Base-by-base conservation (phyloP, 2,888 invertebrate species). In the Plemyria rubiginata region DNA sequence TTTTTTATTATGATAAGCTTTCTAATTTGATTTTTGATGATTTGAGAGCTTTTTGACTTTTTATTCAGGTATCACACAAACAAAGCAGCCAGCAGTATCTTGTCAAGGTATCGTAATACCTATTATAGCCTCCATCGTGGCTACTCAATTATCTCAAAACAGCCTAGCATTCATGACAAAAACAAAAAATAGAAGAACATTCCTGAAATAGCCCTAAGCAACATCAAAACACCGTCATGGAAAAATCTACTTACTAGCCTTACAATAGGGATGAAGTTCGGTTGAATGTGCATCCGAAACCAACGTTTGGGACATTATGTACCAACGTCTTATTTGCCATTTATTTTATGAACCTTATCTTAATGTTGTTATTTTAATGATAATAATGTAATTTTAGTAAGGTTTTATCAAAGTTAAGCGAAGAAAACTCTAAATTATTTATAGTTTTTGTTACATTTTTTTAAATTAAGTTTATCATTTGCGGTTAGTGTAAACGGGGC, bases 291-390 rank as follows among this genome's bases (percentile, higher is more conserved):
- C 13, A 32, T 12, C 32, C 32, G 49, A 32, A 32, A 32, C 49
- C 32, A 22, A 49, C 32, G 48, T 29, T 48, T 29, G 49, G 29
- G 29, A 32, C 49, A 49, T 32, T 49, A 38, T 2, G 36, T 36
- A 41, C 41, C 13, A 16, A 29, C 8, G 13, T 29, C 49, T 49
- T 49, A 32, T 49, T 49, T 29, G 32, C n/a, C 13, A 29, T 49
- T 49, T 7, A 29, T 28, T 29, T 49, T 49, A 49, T 49, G 49
- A 28, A 29, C 49, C 28, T 49, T 49, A 49, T 49, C 29, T 49
- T 7, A 49, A 49, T 49, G 49, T 49, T 49, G 32, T 29, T 49
- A 49, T 29, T 49, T 5, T 13, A 29, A 49, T 29, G 32, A n/a
- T 49, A 7, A 5, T 8, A 49, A 13, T 49, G 32, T 49, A n/a